Evolutionary conservation across 1,140 invertebrate species (phyloP), one percentile per base, ranked within the genome.

Genomic region (Drosophila equinoxialis): DNA sequence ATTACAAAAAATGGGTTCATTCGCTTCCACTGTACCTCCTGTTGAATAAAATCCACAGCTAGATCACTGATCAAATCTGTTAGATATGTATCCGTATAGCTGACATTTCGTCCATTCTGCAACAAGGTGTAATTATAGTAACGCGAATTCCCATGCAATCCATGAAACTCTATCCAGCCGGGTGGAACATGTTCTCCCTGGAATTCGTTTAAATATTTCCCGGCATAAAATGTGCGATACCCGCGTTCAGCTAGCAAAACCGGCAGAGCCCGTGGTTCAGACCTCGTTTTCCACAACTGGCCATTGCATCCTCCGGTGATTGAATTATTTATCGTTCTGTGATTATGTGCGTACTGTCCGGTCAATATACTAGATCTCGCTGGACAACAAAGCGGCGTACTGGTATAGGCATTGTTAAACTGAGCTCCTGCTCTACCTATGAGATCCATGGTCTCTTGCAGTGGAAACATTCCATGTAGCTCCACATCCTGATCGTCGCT

Each of bases 101-200:
- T 93, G 54, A 93, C 93, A 35, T 93, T 92, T 0, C 94, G 94
- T 6, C 96, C 96, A 93, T 98, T 97, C 59, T 97, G 94, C 2
- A 96, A 97, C n/a, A 98, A 92, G 0, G 95, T 95, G 85, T 97
- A 98, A 92, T 98, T 95, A 86, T 97, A 98, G 92, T 98, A 98
- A 30, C 94, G 94, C 0, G 97, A 98, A 90, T 98, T 97, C 14
- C 97, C 96, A 60, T 96, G 94, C 14, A 97, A 92, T 1, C 96
- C 96, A 76, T 95, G 92, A 95, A 97, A 98, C 79, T 95, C 94
- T 67, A 96, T 94, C 96, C 97, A 98, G 4, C 97, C 97, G 4
- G 93, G 92, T 1, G 97, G 97, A 17, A 97, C 93, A 76, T 95
- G 93, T 30, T 93, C 76, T 0, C 95, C 93, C 2, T 95, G 95